Conservation (phyloP, 2,797 vertebrate species). For the Chromobotia macracanthus region DNA sequence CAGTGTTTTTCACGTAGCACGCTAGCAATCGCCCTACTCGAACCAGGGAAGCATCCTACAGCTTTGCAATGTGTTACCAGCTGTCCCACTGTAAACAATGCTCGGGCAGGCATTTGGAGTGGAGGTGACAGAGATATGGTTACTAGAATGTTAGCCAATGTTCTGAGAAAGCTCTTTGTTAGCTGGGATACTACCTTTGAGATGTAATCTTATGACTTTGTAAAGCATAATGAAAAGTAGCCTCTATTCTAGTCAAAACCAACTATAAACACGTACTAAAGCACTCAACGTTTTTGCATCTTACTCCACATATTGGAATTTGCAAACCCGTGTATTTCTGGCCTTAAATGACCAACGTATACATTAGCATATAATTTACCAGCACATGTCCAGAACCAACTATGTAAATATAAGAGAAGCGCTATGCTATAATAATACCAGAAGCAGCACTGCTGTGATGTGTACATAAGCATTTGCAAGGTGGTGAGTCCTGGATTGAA, state of each 20-base stretch:
- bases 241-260: no score
- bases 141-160: no score
- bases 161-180: no score
- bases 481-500: conserved; percentile 42
- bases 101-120: not conserved
- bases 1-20: not conserved
- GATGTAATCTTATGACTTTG: no score
- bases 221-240: no score
- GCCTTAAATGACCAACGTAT: not conserved
- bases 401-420: conserved; percentile 20
- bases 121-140: not conserved
- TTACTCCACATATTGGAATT: not conserved
- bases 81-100: not conserved
- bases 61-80: conserved; percentile 5
- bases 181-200: no score
- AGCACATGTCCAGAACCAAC: conserved; percentile 4
- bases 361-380: conserved; percentile 33
- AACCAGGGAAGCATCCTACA: not conserved
- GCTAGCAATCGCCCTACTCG: not conserved
- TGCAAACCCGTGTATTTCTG: not conserved
- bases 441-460: conserved; percentile 29
- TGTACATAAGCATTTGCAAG: conserved; percentile 38
- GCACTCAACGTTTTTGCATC: no score
- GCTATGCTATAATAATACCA: conserved; percentile 29
- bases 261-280: no score